Base-by-base conservation (phyloP, 2,888 invertebrate genomes). In the Boloria selene region DNA sequence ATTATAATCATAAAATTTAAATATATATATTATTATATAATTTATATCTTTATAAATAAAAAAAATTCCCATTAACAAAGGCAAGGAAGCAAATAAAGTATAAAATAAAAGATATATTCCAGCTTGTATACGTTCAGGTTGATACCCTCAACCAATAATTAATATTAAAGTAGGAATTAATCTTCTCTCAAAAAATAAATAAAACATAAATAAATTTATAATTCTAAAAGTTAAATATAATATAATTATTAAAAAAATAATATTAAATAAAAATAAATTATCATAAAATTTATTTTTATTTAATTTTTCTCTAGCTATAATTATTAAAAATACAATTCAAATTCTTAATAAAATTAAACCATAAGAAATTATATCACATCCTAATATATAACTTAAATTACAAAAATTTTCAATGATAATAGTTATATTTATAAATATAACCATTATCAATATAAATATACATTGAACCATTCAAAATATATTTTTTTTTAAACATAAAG, bases 81-180 rank as follows among this genome's bases (percentile, higher is more conserved):
- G 95, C 71, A 95, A 90, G 73, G 95, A 95, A 77, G 92, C 94
- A 81, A 94, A 89, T 82, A 95, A 88, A 68, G 95, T 95, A 92
- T 95, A 95, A 92, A 95, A 93, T 95, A 4, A 95, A 96, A 94
- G 80, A 85, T 2, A 95, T 76, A 94, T 77, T 0, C 94, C 93
- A 0, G 95, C 95, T 72, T 94, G 93, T 79, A 95, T 82, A 0
- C 95, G 95, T 72, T 95, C 95, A 72, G 94, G 93, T 74, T 95
- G 95, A 87, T 93, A 94, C 0, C 95, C 95, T 59, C 95, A 95
- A 0, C 95, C 95, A 18, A 22, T 96, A 49, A n/a, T 49, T 49
- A 49, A 49, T n/a, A 49, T 49, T 49, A 49, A 49, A 49, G 16
- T 49, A 16, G 49, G 16, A 49, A 92, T 71, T 91, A 79, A 75